Evolutionary conservation across 2,888 invertebrate species (phyloP).

Genomic region (Corythucha ciliata): DNA sequence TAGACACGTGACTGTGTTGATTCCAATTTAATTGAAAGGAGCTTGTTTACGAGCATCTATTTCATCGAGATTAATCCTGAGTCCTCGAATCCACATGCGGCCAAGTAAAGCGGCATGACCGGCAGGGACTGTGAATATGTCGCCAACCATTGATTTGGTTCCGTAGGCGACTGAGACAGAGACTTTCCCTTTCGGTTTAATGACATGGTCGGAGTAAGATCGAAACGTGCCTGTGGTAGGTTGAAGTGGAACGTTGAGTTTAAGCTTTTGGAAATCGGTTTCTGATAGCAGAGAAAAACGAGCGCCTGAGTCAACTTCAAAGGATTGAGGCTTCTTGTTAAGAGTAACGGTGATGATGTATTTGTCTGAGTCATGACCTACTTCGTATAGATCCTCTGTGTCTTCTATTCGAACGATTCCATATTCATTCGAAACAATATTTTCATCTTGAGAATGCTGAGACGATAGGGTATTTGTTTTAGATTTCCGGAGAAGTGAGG

Average conservation of each 20-base stretch:
- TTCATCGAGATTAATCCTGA: slow-evolving; percentile 14
- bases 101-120: slow-evolving; percentile 15
- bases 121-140: slow-evolving; percentile 14
- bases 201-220: slow-evolving; percentile 11
- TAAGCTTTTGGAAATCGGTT: slow-evolving; percentile 15
- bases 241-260: slow-evolving; percentile 15
- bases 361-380: slow-evolving; percentile 13
- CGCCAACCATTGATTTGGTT: slow-evolving; percentile 6
- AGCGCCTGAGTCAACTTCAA: slow-evolving; percentile 20
- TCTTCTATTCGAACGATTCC: slow-evolving; percentile 8
- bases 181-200: slow-evolving; percentile 20
- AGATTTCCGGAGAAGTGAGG: slow-evolving; percentile 12
- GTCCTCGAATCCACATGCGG: slow-evolving; percentile 18
- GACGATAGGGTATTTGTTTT: slow-evolving; percentile 12
- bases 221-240: slow-evolving; percentile 15
- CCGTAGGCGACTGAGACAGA: slow-evolving; percentile 11
- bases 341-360: slow-evolving; percentile 16
- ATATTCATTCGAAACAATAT: slow-evolving; percentile 1
- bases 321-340: slow-evolving; percentile 16
- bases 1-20: slow-evolving; percentile 12
- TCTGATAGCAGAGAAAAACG: slow-evolving; percentile 18
- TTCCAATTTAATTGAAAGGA: neutral
- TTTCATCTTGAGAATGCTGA: slow-evolving; percentile 9
- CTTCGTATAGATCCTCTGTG: slow-evolving; percentile 9
- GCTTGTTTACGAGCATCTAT: slow-evolving; percentile 6